These are phyloP conservation scores for Brienomyrus brachyistius DNA, from an alignment of 2,113 vertebrate genomes.

Conservation along the genomic window DNA sequence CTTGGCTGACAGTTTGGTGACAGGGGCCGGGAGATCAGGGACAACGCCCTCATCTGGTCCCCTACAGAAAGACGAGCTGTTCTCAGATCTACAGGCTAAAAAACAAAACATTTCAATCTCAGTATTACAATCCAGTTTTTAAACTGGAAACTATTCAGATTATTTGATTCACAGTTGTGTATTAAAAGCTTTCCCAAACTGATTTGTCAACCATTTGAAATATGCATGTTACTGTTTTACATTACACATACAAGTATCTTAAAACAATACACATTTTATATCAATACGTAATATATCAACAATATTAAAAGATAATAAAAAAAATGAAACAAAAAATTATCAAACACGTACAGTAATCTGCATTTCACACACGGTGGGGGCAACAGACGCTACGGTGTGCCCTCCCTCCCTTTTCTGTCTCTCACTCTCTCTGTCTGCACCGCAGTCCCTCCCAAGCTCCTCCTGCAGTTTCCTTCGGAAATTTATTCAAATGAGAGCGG, in stretches of 20 bases:
- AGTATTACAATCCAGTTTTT: background rate
- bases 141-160: background rate
- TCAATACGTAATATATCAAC: background rate
- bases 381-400: background rate
- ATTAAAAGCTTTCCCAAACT: background rate
- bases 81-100: background rate
- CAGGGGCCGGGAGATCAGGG: background rate
- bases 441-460: constrained; percentile 15
- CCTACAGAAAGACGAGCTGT: background rate
- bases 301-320: background rate
- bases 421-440: constrained; percentile 9
- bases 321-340: background rate
- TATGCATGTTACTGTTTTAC: background rate
- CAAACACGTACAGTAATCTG: background rate
- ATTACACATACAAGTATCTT: background rate
- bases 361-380: background rate
- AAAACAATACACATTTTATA: background rate
- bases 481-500: constrained; percentile 49
- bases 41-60: background rate
- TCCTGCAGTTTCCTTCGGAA: constrained; percentile 37
- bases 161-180: background rate
- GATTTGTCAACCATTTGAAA: background rate
- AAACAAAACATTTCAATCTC: background rate
- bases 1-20: background rate
- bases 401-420: background rate